Evolutionary conservation across 2,113 vertebrate genomes (phyloP).

Genomic region (Anser cygnoides): DNA sequence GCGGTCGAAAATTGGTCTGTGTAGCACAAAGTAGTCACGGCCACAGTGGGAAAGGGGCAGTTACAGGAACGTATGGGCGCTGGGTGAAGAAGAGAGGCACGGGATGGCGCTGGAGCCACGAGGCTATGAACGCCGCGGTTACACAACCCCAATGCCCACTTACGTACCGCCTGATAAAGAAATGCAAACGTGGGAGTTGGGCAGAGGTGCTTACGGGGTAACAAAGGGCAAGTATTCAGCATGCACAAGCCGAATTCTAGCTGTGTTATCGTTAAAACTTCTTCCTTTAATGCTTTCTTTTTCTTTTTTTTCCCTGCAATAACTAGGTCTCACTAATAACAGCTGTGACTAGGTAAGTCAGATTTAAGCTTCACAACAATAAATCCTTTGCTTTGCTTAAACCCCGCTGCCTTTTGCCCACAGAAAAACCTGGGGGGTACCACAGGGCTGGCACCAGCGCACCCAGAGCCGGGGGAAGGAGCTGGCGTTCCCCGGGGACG

Average conservation of each 20-base stretch:
- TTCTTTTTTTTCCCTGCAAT: no score
- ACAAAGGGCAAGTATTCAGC: background rate
- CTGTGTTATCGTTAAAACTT: background rate
- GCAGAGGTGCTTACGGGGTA: background rate
- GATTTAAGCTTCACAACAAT: background rate
- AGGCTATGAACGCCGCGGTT: background rate
- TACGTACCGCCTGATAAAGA: background rate
- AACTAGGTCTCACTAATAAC: background rate
- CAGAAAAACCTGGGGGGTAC: background rate
- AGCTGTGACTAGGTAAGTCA: background rate
- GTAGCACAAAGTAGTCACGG: background rate
- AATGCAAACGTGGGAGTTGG: background rate
- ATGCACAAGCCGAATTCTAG: background rate
- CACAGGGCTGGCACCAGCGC: rapidly evolving
- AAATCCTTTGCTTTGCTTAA: background rate
- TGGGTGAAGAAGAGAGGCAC: background rate
- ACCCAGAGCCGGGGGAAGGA: background rate
- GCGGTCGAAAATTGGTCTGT: background rate
- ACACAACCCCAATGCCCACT: background rate
- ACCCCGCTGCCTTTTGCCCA: background rate
- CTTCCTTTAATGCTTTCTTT: background rate
- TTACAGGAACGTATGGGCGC: rapidly evolving
- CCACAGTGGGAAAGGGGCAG: background rate
- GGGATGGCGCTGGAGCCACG: background rate
- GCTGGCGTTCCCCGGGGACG: background rate